Base-by-base conservation (phyloP, 1,140 invertebrate genomes). In the Aphis gossypii region DNA sequence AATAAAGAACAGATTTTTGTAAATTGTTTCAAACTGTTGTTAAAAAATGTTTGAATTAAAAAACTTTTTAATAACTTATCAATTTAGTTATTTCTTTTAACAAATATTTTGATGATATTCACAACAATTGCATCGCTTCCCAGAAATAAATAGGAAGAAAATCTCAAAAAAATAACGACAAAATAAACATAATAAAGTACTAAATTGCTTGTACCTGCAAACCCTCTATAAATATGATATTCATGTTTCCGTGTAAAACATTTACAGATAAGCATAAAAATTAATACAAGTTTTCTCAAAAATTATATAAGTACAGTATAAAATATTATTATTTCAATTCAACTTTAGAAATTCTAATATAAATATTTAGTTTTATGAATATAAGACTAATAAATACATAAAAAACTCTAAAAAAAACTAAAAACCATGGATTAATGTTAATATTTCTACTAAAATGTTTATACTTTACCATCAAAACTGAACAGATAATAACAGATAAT, bases 11-110 rank as follows among this genome's bases (percentile, higher is more conserved):
- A 51, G 30, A 21, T 51, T 51, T 46, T 11, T 88, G 18, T 0
- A 18, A 54, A 38, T n/a, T 48, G 21, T 51, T 88, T 38, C 46
- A 54, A 88, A 54, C 46, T 44, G 14, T 44, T 23, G 30, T 54
- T 21, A 35, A n/a, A 25, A 88, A 5, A 48, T 21, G 9, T 51
- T 51, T 35, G 30, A 88, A 54, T 88, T 35, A 88, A 88, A 87
- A 46, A 46, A 87, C 84, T 87, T 87, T 84, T 84, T 44, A 25
- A 84, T n/a, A 76, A 76, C 30, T n/a, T 76, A 76, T 76, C 60
- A 76, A 76, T n/a, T 76, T 11, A n/a, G n/a, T 76, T 76, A 76
- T 76, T 76, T 76, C 60, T 76, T n/a, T 76, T 76, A 14, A 76
- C 60, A 76, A 76, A 76, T 76, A 76, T n/a, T 76, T n/a, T 76